Base-by-base conservation (phyloP, 1,140 invertebrate species). In the Thaumatotibia leucotreta region DNA sequence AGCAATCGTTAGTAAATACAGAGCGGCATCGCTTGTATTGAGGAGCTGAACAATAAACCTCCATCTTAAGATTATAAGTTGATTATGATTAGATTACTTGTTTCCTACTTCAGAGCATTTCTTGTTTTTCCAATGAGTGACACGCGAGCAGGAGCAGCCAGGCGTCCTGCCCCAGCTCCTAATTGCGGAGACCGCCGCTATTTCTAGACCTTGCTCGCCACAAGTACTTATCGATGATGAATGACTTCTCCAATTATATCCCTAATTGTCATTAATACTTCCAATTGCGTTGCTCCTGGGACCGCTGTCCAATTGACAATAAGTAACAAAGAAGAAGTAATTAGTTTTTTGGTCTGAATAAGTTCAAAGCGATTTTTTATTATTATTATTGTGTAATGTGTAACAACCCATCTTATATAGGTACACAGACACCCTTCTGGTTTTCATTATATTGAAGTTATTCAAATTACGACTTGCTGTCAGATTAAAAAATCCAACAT, bases 51-150 rank as follows among this genome's bases (percentile, higher is more conserved):
- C n/a, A n/a, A 58, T 1, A 23, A 58, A 29, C 27, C 52, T 8
- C 29, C 52, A 58, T 58, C 22, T 54, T 54, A 58, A 58, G 24
- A 14, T 10, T 27, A 29, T 58, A 31, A 58, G 52, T 58, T 58
- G 52, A 58, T 58, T 31, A 58, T 58, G n/a, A 31, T 58, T 58
- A 29, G 52, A 58, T 58, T 58, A 58, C 52, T 27, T 14, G 52
- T 58, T 58, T 58, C 52, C 52, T 58, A 14, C 52, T 27, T 58
- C 29, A 24, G 52, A 58, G n/a, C 52, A 58, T 14, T 31, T 58
- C 52, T 58, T 58, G 52, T 24, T 58, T 27, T 58, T 17, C 52
- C 52, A 58, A 58, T 58, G 0, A 31, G 5, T 58, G 52, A 14
- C 52, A 58, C 52, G 52, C 52, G 24, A 58, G 52, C 35, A 39